Conservation (phyloP, 2,888 invertebrate genomes). For the Drosophila neonasuta region DNA sequence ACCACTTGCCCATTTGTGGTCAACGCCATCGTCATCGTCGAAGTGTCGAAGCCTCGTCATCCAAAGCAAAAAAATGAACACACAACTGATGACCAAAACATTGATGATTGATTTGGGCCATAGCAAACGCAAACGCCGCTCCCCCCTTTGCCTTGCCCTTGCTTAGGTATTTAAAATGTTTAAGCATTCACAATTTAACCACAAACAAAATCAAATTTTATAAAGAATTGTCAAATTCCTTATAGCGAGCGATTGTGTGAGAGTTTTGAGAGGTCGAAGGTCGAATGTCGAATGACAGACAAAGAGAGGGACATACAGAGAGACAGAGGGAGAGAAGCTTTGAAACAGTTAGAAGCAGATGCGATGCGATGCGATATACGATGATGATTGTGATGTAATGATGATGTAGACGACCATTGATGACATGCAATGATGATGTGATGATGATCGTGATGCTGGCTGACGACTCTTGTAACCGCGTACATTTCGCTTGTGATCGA, state of each 20-base stretch:
- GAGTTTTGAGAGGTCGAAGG: conserved; percentile 55
- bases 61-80: conserved; percentile 24
- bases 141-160: conserved; percentile 36
- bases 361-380: conserved; percentile 29
- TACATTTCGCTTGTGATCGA: conserved; percentile 28
- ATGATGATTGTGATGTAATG: conserved; percentile 42
- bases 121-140: conserved; percentile 44
- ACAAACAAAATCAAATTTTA: conserved; percentile 60
- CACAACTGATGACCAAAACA: conserved; percentile 58
- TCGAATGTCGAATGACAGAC: conserved; percentile 33
- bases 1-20: conserved; percentile 23
- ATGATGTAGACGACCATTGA: conserved; percentile 48
- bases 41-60: conserved; percentile 51
- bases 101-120: conserved; percentile 53
- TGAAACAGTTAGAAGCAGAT: conserved; percentile 53
- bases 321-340: conserved; percentile 15
- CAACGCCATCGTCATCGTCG: conserved; percentile 37
- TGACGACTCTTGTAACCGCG: conserved; percentile 44
- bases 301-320: conserved; percentile 6
- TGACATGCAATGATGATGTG: conserved; percentile 47
- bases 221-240: conserved; percentile 80
- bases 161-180: conserved; percentile 73
- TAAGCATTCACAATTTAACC: conserved; percentile 63
- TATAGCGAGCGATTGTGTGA: conserved; percentile 66
- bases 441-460: conserved; percentile 58